These are phyloP conservation scores for Dinothrombium tinctorium DNA, from an alignment of 1,140 invertebrate species.

Conservation along the genomic window DNA sequence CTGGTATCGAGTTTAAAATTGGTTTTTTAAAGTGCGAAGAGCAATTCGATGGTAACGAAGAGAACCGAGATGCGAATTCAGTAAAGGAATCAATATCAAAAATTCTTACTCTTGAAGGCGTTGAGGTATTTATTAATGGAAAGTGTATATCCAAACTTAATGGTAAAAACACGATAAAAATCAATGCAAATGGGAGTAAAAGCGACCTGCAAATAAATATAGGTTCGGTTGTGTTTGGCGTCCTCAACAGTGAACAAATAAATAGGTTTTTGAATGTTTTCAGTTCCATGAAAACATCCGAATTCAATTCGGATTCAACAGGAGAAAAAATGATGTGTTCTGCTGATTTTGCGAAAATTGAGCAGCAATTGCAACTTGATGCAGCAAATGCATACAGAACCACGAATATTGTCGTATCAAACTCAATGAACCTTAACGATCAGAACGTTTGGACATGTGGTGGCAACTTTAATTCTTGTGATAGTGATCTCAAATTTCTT, in stretches of 20 bases:
- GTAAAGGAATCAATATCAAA: conserved; percentile 7
- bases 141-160: conserved; percentile 3
- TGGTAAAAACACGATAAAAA: conserved; percentile 9
- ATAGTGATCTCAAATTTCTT: conserved; percentile 1
- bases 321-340: conserved; percentile 6
- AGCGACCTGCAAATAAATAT: conserved; percentile 7
- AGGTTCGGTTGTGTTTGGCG: conserved; percentile 7
- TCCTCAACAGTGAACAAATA: conserved; percentile 8
- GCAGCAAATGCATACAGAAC: background rate
- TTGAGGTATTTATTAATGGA: conserved; percentile 11
- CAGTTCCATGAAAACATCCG: background rate
- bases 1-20: conserved; percentile 8
- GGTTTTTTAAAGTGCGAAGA: conserved; percentile 7
- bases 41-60: conserved; percentile 2
- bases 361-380: conserved; percentile 7
- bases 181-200: conserved; percentile 5
- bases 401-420: background rate
- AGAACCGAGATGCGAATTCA: background rate
- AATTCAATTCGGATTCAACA: background rate
- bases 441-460: background rate
- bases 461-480: background rate
- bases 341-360: conserved; percentile 6
- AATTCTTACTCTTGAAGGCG: conserved; percentile 3
- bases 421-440: background rate
- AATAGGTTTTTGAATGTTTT: conserved; percentile 6